Percentiles rank a stretch among this genome's conserved stretches.
Conservation (phyloP, 2,888 invertebrate genomes). For the Mystacides longicornis region DNA sequence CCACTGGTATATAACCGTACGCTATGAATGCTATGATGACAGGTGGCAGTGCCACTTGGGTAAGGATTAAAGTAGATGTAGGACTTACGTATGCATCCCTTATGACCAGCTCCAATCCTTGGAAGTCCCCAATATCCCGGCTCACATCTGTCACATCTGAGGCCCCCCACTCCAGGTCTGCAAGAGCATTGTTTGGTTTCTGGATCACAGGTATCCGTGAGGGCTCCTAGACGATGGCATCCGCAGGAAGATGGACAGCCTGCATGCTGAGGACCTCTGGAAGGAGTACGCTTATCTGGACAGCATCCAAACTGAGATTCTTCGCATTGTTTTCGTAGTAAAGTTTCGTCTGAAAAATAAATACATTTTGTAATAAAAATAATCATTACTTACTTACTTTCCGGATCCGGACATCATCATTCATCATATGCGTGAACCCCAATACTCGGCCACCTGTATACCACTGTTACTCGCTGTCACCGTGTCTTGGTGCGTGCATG, state of each 20-base stretch:
- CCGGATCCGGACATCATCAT: too few relatives aligned
- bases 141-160: slow-evolving; percentile 82
- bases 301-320: slow-evolving; percentile 68
- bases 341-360: slow-evolving; percentile 22
- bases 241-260: slow-evolving; percentile 78
- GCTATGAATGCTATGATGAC: too few relatives aligned
- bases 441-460: too few relatives aligned
- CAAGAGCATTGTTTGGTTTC: slow-evolving; percentile 76
- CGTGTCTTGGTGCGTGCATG: too few relatives aligned
- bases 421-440: too few relatives aligned
- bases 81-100: slow-evolving; percentile 63
- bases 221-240: slow-evolving; percentile 77
- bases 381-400: too few relatives aligned
- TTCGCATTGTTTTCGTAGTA: slow-evolving; percentile 37
- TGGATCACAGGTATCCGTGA: slow-evolving; percentile 72
- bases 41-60: too few relatives aligned
- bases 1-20: too few relatives aligned
- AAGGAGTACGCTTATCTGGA: slow-evolving; percentile 60
- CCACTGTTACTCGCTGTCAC: too few relatives aligned
- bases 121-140: slow-evolving; percentile 89
- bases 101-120: slow-evolving; percentile 66
- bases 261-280: slow-evolving; percentile 66
- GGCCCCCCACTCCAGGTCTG: slow-evolving; percentile 84
- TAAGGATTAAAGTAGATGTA: too few relatives aligned
- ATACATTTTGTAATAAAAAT: too few relatives aligned